phyloP scores from a whole-genome alignment of 1,140 invertebrate species.

The Drosophila obscura region DNA sequence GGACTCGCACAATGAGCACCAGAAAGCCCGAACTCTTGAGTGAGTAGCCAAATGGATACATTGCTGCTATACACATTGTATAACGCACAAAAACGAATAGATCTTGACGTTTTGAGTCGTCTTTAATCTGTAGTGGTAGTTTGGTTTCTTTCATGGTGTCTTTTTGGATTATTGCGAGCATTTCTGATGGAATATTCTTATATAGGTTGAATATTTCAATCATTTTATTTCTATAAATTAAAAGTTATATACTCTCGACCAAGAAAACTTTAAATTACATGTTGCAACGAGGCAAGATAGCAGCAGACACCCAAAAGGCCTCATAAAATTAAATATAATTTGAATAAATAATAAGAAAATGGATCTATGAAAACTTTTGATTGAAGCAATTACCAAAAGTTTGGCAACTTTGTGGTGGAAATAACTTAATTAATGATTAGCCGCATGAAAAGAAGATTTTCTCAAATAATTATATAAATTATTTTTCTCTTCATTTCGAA shows the following conservation, averaged over 20 bases:
- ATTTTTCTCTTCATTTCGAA: too few relatives aligned
- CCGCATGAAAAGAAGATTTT: neutral
- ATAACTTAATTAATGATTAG: conserved; percentile 7
- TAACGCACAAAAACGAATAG: conserved; percentile 65
- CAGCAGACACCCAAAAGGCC: neutral
- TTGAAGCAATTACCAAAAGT: neutral
- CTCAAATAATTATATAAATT: too few relatives aligned
- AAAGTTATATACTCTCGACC: conserved; percentile 11
- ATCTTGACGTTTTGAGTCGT: conserved; percentile 50
- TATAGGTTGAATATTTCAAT: conserved; percentile 8
- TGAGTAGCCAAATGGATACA: conserved; percentile 60
- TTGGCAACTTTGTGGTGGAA: conserved; percentile 4
- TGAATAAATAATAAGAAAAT: conserved; percentile 44
- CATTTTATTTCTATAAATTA: neutral
- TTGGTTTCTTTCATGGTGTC: conserved; percentile 1
- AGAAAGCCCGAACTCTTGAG: conserved; percentile 13
- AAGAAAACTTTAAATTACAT: conserved; percentile 40
- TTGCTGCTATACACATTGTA: conserved; percentile 60
- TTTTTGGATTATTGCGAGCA: neutral
- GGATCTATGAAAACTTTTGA: neutral
- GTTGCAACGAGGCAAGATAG: neutral
- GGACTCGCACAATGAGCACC: conserved; percentile 15
- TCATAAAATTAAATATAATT: conserved; percentile 17
- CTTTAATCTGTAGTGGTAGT: neutral
- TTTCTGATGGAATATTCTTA: neutral